Base-by-base conservation (phyloP, 2,888 invertebrate genomes). In the Callyntrura sp. region DNA sequence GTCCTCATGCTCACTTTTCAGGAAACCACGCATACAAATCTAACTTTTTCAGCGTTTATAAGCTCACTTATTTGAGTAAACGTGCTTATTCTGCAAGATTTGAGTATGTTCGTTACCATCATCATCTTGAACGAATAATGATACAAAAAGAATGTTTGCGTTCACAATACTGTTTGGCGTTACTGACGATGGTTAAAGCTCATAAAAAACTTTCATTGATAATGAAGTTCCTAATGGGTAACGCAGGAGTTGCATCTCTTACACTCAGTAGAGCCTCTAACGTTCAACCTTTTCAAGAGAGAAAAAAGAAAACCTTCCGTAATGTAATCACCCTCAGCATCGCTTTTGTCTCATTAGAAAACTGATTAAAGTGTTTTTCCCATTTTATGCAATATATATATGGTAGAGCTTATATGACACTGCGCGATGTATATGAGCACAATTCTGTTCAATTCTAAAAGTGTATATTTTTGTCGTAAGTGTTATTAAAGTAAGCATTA, bases 341-440 rank as follows among this genome's bases (percentile, higher is more conserved):
- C 43, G 45, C 48, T 48, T 70, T 76, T 76, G 73, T 76, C 73
- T 76, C 73, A 76, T 76, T 76, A 76, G 73, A 76, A 23, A 23
- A 76, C 5, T 23, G 48, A 14, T 12, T 48, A 23, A 20, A 79
- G 17, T 25, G 55, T 25, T 78, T 12, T 68, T 73, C 20, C 45
- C 11, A 73, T 45, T 62, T 62, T 23, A 68, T 28, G 65, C 65
- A 25, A 65, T 12, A 65, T n/a, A n/a, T n/a, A n/a, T n/a, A n/a
- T n/a, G n/a, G n/a, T n/a, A n/a, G n/a, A n/a, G n/a, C n/a, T n/a
- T n/a, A n/a, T n/a, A n/a, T n/a, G n/a, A n/a, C n/a, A n/a, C n/a
- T n/a, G n/a, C n/a, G n/a, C n/a, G n/a, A n/a, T n/a, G n/a, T n/a
- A n/a, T n/a, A n/a, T n/a, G n/a, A 14, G 55, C n/a, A 45, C 57